phyloP scores from a whole-genome alignment of 2,888 invertebrate species.

The Ischnura elegans region DNA sequence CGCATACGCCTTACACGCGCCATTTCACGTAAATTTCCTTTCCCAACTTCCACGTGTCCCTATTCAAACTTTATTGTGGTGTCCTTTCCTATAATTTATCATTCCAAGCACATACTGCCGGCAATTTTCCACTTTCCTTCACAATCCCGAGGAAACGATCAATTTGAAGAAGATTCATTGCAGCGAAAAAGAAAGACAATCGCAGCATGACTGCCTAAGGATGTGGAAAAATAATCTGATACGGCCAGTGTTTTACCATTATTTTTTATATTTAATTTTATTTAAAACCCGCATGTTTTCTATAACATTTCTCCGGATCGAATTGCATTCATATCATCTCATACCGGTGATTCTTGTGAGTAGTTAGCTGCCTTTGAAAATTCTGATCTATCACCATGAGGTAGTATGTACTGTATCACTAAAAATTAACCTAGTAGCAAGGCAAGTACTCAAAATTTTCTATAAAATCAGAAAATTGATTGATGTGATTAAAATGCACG shows the following conservation, averaged over 20 bases:
- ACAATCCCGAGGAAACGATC: conserved; percentile 8
- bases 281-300: no score
- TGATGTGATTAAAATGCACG: no score
- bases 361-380: no score
- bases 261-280: no score
- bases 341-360: no score
- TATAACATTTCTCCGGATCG: no score
- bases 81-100: background rate
- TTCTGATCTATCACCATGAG: no score
- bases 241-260: background rate
- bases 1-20: background rate
- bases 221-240: background rate
- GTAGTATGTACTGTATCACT: no score
- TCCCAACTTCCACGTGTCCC: background rate
- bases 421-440: no score
- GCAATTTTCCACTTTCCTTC: conserved; percentile 34
- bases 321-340: no score
- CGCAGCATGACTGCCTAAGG: background rate
- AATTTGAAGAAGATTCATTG: conserved; percentile 21
- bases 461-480: no score
- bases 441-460: no score
- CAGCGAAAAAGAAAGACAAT: background rate
- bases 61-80: conserved; percentile 5
- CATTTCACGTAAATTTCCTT: background rate
- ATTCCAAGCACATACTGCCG: conserved; percentile 29